Evolutionary conservation across 2,113 vertebrate genomes (phyloP), one percentile per base, ranked within the genome.

Genomic region (Leucoraja erinaceus): DNA sequence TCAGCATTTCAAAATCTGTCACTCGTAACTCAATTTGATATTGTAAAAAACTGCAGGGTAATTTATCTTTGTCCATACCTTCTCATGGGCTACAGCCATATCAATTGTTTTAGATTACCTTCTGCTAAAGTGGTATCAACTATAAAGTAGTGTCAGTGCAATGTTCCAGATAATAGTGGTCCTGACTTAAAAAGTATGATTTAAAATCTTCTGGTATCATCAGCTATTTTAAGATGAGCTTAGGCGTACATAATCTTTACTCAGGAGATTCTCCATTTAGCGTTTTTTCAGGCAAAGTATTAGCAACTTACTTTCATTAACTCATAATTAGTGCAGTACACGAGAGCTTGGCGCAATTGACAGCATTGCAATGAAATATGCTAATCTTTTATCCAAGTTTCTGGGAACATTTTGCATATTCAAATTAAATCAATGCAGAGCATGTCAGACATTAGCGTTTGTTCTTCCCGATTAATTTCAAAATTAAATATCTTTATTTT

Each of bases 21-120:
- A 66, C 31, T 66, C 56, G 47, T 83, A 22, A 20, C 86, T 63
- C 84, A 33, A n/a, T 86, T 90, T 90, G 16, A 68, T 63, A 68
- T n/a, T 90, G n/a, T 68, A 68, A 47, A 16, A 66, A 90, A 90
- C 61, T 68, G n/a, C n/a, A 68, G 86, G 12, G n/a, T 68, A 33
- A 90, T 90, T 90, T 90, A 90, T 18, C 16, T 31, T 90, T 90
- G 86, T 33, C 16, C 61, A 90, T 66, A 63, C n/a, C 63, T 90
- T 68, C 12, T 66, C 61, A 38, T 90, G 86, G 63, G 61, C 86
- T 90, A 38, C 63, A 90, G 33, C 31, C 63, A 22, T 90, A 61
- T 66, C 86, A 66, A 16, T 90, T 68, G 28, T 33, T 90, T 90
- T 31, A 66, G 59, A 90, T 90, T 90, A 68, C 61, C 14, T 22